These are phyloP conservation scores for Etheostoma spectabile DNA, from an alignment of 2,113 vertebrate genomes.

Conservation along the genomic window DNA sequence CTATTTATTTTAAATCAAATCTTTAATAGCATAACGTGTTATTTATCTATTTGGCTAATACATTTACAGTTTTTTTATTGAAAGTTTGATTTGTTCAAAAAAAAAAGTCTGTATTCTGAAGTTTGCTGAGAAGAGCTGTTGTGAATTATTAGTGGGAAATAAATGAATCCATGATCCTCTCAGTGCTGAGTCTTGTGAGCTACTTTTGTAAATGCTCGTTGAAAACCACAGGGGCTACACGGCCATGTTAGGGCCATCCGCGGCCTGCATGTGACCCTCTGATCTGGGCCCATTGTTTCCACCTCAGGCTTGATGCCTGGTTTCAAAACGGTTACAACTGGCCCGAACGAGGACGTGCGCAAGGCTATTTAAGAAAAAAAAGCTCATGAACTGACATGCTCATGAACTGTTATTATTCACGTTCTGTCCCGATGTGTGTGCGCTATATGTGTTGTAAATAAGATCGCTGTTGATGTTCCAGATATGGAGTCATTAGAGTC, in stretches of 20 bases:
- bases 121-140: neutral
- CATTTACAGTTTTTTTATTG: neutral
- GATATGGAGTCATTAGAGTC: slow-evolving; percentile 81
- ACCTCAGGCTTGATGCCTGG: neutral
- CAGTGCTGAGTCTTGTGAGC: slow-evolving; percentile 22
- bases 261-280: slow-evolving; percentile 43
- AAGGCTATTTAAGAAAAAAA: neutral
- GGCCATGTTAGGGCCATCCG: slow-evolving; percentile 31
- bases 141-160: slow-evolving; percentile 25
- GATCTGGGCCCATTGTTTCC: neutral
- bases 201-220: slow-evolving; percentile 46
- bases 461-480: slow-evolving; percentile 62
- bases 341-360: neutral
- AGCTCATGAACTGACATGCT: slow-evolving; percentile 20
- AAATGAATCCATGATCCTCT: slow-evolving; percentile 46
- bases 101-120: neutral
- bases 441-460: slow-evolving; percentile 65
- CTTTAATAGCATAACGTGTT: neutral
- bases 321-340: neutral
- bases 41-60: neutral
- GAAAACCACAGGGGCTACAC: slow-evolving; percentile 24
- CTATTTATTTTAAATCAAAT: slow-evolving; percentile 33
- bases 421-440: neutral
- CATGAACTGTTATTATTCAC: slow-evolving; percentile 16
- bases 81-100: neutral